phyloP scores from a whole-genome alignment of 1,140 invertebrate genomes.

The Pomacea maculata region DNA sequence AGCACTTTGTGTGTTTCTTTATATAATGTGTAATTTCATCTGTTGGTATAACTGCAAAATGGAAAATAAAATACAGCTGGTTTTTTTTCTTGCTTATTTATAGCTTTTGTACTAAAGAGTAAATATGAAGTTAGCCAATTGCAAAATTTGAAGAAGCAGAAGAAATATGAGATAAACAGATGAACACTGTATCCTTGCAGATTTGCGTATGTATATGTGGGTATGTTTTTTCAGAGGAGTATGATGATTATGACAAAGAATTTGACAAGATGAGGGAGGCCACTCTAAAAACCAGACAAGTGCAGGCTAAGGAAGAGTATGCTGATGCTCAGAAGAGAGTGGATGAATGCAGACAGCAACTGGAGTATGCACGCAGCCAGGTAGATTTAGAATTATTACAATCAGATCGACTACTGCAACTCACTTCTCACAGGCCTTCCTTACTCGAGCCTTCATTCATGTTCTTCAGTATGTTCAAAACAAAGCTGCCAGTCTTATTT shows the following conservation, averaged over 20 bases:
- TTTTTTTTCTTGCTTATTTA: no score
- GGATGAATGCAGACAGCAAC: slow-evolving; percentile 55
- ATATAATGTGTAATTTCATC: no score
- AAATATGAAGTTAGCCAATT: no score
- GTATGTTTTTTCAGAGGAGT: slow-evolving; percentile 50
- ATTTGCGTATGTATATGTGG: no score
- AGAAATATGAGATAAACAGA: no score
- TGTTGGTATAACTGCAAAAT: no score
- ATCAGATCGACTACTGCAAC: not conserved
- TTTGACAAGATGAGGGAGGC: slow-evolving; percentile 65
- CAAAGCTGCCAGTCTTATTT: not conserved
- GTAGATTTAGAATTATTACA: slow-evolving; percentile 27
- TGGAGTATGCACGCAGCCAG: slow-evolving; percentile 56
- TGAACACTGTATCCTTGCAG: no score
- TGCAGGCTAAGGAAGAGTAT: slow-evolving; percentile 60
- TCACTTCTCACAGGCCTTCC: not conserved
- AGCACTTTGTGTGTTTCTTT: no score
- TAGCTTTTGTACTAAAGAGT: no score
- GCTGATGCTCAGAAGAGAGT: slow-evolving; percentile 48
- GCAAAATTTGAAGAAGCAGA: no score
- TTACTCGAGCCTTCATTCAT: not conserved
- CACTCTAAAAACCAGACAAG: slow-evolving; percentile 59
- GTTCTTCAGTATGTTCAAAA: not conserved
- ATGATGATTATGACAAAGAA: slow-evolving; percentile 65
- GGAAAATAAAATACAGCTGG: no score